These are phyloP conservation scores for Semicossyphus pulcher DNA, from an alignment of 2,113 vertebrate genomes.

Conservation along the genomic window DNA sequence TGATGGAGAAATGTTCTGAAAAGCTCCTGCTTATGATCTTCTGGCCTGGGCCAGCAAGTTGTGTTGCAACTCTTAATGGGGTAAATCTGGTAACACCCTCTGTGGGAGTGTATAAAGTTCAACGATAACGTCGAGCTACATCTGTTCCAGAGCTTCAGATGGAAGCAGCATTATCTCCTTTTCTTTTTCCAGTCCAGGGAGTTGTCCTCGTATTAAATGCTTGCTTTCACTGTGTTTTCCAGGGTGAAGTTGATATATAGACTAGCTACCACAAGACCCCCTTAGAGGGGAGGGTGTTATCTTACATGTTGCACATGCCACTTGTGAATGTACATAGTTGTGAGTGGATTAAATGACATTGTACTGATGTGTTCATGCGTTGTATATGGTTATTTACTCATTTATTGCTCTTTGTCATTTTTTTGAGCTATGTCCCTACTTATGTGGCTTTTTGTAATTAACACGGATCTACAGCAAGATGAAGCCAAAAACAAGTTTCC, in stretches of 20 bases:
- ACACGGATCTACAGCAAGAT: not conserved
- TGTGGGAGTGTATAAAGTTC: constrained; percentile 25
- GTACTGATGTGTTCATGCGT: constrained; percentile 21
- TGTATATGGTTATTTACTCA: not conserved
- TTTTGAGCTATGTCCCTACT: constrained; percentile 13
- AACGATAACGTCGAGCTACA: constrained; percentile 13
- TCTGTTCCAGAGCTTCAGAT: constrained; percentile 21
- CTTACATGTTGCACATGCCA: constrained; percentile 2
- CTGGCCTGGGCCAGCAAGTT: constrained; percentile 15
- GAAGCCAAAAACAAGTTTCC: constrained; percentile 9
- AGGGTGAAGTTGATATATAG: constrained; percentile 18
- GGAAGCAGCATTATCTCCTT: constrained; percentile 45
- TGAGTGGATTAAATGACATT: no score
- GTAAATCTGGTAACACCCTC: not conserved
- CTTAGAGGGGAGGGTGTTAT: not conserved
- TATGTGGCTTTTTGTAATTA: constrained; percentile 50
- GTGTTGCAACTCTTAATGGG: constrained; percentile 8
- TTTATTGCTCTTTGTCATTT: constrained; percentile 28
- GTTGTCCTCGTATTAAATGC: constrained; percentile 37
- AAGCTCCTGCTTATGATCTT: constrained; percentile 42
- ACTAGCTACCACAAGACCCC: constrained; percentile 8
- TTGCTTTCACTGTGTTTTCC: constrained; percentile 52
- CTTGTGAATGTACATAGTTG: no score
- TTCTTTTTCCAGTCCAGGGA: constrained; percentile 26
- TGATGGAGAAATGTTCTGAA: constrained; percentile 49